A percentile compares a stretch with the other conserved stretches of the same genome.
phyloP scores from a whole-genome alignment of 1,140 invertebrate species.

The Kradibia gibbosae region DNA sequence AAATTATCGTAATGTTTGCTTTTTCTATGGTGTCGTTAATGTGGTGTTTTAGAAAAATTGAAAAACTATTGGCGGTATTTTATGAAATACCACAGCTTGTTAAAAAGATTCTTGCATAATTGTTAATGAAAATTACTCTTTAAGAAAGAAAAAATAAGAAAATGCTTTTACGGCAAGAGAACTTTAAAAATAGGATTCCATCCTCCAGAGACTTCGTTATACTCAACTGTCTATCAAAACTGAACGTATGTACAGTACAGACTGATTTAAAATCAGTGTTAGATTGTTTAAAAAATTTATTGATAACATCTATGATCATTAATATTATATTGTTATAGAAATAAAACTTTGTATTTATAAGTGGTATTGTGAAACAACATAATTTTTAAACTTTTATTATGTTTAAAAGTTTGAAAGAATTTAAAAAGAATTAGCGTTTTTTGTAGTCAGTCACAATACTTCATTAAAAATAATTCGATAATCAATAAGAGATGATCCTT shows the following conservation, averaged over 20 bases:
- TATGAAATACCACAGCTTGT: slow-evolving; percentile 31
- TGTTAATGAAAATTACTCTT: slow-evolving; percentile 40
- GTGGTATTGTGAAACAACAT: slow-evolving; percentile 55
- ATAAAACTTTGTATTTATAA: slow-evolving; percentile 60
- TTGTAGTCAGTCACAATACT: slow-evolving; percentile 32
- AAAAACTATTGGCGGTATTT: slow-evolving; percentile 39
- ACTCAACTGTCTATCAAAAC: slow-evolving; percentile 46
- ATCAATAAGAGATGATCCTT: slow-evolving; percentile 32
- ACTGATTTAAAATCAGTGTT: slow-evolving; percentile 66
- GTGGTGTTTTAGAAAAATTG: slow-evolving; percentile 35
- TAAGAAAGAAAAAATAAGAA: slow-evolving; percentile 49
- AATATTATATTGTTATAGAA: slow-evolving; percentile 60
- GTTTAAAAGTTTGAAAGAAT: slow-evolving; percentile 36
- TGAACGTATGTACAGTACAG: slow-evolving; percentile 67
- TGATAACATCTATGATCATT: slow-evolving; percentile 58
- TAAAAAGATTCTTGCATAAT: slow-evolving; percentile 49
- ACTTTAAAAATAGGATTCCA: slow-evolving; percentile 46
- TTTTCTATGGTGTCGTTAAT: slow-evolving; percentile 50
- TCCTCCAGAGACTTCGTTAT: slow-evolving; percentile 49
- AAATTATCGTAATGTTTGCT: slow-evolving; percentile 74
- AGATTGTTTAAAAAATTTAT: slow-evolving; percentile 65
- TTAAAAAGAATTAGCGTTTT: slow-evolving; percentile 31
- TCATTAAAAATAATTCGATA: slow-evolving; percentile 4
- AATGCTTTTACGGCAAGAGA: slow-evolving; percentile 17
- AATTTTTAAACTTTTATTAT: slow-evolving; percentile 42